Evolutionary conservation across 2,888 invertebrate genomes (phyloP).

Genomic region (Tethea ocularis): DNA sequence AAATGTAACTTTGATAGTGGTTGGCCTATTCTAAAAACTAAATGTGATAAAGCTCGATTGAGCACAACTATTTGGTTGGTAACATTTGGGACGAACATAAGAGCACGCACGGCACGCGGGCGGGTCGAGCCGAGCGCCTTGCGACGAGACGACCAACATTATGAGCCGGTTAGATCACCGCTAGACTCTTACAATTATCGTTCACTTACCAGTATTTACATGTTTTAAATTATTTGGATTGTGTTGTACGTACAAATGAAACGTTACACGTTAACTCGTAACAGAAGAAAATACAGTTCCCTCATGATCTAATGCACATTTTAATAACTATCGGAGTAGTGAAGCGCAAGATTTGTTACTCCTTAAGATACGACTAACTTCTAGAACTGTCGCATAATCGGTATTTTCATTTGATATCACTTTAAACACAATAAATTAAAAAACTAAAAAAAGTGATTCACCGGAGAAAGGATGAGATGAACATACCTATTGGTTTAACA

Average conservation of each 20-base stretch:
- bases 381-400: not conserved
- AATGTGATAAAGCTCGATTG: not conserved
- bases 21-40: not conserved
- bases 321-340: not conserved
- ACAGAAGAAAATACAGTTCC: not conserved
- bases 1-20: not conserved
- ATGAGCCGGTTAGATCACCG: constrained; percentile 33
- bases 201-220: constrained; percentile 10
- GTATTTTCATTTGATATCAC: not conserved
- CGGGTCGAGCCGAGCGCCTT: not conserved
- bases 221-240: too few relatives aligned
- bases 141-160: constrained; percentile 1
- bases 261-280: too few relatives aligned
- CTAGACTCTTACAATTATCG: constrained; percentile 25
- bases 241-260: too few relatives aligned
- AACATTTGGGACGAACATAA: not conserved
- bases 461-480: constrained; percentile 40
- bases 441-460: constrained; percentile 39
- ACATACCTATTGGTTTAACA: not conserved
- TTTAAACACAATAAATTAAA: constrained; percentile 11
- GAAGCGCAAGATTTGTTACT: not conserved
- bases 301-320: not conserved
- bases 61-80: not conserved
- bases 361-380: too few relatives aligned
- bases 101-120: not conserved